These are phyloP conservation scores for Heliothis peltigera DNA, from an alignment of 2,888 invertebrate species.

Conservation along the genomic window DNA sequence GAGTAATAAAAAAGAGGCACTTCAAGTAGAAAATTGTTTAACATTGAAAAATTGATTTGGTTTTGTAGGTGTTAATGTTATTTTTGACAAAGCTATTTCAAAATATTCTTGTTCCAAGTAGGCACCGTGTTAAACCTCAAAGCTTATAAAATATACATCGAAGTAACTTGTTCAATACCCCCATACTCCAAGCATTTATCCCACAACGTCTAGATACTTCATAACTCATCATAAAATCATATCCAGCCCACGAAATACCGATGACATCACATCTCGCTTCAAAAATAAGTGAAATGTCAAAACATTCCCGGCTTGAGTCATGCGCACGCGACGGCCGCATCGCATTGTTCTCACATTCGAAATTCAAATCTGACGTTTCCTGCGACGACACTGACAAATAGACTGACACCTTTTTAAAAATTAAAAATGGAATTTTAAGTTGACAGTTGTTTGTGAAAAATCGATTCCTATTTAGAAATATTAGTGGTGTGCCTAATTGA, in stretches of 20 bases:
- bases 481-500: constrained; percentile 29
- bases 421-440: constrained; percentile 54
- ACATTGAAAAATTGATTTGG: no score
- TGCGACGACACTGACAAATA: constrained; percentile 72
- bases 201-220: neutral
- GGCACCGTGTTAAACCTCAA: no score
- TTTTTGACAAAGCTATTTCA: no score
- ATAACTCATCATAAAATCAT: constrained; percentile 29
- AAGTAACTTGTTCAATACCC: neutral
- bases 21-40: no score
- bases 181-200: neutral
- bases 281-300: constrained; percentile 62
- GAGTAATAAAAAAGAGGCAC: neutral
- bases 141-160: neutral
- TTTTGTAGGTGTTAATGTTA: no score
- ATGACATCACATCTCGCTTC: constrained; percentile 51
- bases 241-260: constrained; percentile 27
- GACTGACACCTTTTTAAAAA: constrained; percentile 57
- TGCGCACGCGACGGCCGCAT: constrained; percentile 50
- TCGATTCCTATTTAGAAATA: constrained; percentile 37
- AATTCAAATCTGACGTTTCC: constrained; percentile 77
- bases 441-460: constrained; percentile 65
- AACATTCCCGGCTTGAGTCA: constrained; percentile 63
- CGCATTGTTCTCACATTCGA: constrained; percentile 68
- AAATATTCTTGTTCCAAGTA: no score